Evolutionary conservation across 2,113 vertebrate species (phyloP).

Genomic region (Mustelus asterias): DNA sequence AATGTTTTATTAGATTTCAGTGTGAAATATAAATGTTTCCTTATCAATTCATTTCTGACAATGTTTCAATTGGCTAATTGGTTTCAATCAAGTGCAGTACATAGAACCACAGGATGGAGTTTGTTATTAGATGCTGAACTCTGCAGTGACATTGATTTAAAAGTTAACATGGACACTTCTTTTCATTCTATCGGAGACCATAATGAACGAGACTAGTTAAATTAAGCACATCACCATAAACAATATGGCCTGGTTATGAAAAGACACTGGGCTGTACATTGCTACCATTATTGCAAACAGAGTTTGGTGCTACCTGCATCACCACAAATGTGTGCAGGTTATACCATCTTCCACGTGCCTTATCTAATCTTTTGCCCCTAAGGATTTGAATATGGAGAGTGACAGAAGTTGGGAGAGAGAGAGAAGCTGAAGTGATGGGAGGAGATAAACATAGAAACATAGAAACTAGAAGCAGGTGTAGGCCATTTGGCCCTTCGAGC

Average conservation of each 20-base stretch:
- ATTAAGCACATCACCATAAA: neutral
- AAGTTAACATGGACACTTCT: neutral
- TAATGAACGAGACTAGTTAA: neutral
- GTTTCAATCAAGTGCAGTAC: too few relatives aligned
- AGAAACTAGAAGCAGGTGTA: too few relatives aligned
- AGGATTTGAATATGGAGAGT: neutral
- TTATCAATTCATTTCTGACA: neutral
- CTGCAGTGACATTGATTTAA: neutral
- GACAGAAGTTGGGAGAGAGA: neutral
- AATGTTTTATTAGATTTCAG: neutral
- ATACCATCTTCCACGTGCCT: neutral
- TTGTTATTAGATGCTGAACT: neutral
- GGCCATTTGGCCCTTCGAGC: too few relatives aligned
- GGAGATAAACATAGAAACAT: neutral
- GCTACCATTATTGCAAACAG: too few relatives aligned
- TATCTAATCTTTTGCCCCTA: neutral
- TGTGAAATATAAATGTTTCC: neutral
- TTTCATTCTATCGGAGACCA: neutral
- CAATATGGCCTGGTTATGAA: neutral
- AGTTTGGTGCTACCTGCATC: neutral
- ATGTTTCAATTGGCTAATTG: neutral
- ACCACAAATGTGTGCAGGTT: neutral
- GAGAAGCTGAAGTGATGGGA: neutral
- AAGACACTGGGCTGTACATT: neutral
- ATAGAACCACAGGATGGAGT: neutral